Evolutionary conservation across 1,140 invertebrate genomes (phyloP), one percentile per base, ranked within the genome.

Genomic region (Helicoverpa armigera): DNA sequence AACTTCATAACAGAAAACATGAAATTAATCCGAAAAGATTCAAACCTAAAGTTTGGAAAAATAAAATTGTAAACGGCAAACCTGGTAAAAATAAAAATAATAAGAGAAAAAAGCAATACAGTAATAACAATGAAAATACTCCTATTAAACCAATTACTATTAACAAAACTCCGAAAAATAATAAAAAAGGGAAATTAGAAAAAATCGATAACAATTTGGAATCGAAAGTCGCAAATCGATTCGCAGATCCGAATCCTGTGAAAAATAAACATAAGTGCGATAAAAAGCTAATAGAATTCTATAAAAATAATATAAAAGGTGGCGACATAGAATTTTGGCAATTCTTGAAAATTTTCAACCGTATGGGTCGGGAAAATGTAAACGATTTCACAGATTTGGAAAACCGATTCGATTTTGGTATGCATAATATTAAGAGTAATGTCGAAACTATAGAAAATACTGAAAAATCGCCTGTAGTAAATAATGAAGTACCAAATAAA

Each of bases 271-370:
- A 94, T 50, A 92, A 86, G 80, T 94, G 91, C 70, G 91, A 94
- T 61, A 87, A 86, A 9, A 79, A 88, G 63, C 72, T 94, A 7
- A 92, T 86, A 14, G 87, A 91, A 5, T 94, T 94, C 61, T 94
- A 93, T 43, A 82, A 93, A 54, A 88, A 84, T 0, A 93, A 94
- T 43, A 88, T 94, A 0, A 88, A 86, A 82, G 92, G 93, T 0
- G 88, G 88, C 2, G 91, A 93, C 73, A 88, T 94, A 11, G 92
- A 94, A 61, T 94, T 94, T 72, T 92, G 91, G 88, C 92, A 93
- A 31, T 94, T 94, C 82, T 73, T 94, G 35, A 94, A 93, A 72
- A 92, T 93, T 29, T 94, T 87, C 58, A 92, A 93, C 61, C 90
- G 89, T 85, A 91, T 94, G 86, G 79, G 85, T 0, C 75, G 83